Evolutionary conservation across 2,888 invertebrate genomes (phyloP).

Genomic region (Frankliniella fusca): DNA sequence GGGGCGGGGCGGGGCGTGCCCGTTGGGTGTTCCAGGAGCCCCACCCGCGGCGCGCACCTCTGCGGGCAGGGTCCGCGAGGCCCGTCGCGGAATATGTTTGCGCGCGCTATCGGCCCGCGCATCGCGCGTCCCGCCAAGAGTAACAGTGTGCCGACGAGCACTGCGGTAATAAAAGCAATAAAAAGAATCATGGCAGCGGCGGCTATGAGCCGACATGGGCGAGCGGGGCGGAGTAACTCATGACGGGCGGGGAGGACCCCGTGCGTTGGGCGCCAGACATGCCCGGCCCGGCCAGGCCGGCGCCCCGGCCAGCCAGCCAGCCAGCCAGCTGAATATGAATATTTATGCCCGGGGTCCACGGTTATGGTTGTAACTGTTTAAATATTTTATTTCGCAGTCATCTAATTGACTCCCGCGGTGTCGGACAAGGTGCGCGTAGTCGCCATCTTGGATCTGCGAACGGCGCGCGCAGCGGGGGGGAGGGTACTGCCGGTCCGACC

Average conservation of each 20-base stretch:
- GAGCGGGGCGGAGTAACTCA: not conserved
- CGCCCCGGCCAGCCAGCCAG: too few relatives aligned
- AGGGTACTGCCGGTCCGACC: not conserved
- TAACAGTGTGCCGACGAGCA: constrained; percentile 21
- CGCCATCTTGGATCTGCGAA: constrained; percentile 8
- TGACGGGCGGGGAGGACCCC: not conserved
- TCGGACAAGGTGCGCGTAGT: constrained; percentile 11
- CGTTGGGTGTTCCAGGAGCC: too few relatives aligned
- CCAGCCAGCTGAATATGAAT: constrained; percentile 11
- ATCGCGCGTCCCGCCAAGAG: too few relatives aligned
- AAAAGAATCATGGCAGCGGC: not conserved
- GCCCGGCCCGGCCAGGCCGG: not conserved
- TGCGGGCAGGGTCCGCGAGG: too few relatives aligned
- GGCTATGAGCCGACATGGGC: not conserved
- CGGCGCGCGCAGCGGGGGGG: not conserved
- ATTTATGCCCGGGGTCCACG: constrained; percentile 1
- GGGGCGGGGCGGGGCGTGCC: too few relatives aligned
- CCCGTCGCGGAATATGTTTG: too few relatives aligned
- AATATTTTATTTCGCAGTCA: constrained; percentile 26
- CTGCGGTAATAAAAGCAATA: constrained; percentile 7
- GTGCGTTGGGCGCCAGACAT: not conserved
- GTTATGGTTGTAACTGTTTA: constrained; percentile 26
- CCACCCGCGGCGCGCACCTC: too few relatives aligned
- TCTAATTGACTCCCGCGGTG: constrained; percentile 25
- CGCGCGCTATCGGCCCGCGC: too few relatives aligned